Evolutionary conservation across 2,888 invertebrate genomes (phyloP).

Genomic region (Lysandra coridon): DNA sequence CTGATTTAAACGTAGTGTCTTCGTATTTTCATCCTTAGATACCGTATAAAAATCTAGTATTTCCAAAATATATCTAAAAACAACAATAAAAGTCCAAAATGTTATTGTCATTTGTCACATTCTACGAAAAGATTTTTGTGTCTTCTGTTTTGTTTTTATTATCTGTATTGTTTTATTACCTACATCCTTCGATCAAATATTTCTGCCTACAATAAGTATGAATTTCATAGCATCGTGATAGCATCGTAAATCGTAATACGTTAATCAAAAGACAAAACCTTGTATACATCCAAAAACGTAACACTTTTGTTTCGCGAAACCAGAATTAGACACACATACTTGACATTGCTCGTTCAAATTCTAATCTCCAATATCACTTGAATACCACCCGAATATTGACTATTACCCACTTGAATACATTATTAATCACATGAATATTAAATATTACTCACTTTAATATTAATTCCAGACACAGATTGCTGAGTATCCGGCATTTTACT

Average conservation of each 20-base stretch:
- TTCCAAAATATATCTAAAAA: too few relatives aligned
- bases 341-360: neutral
- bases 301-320: conserved; percentile 4
- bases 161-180: too few relatives aligned
- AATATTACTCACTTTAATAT: conserved; percentile 67
- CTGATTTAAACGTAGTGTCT: too few relatives aligned
- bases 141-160: too few relatives aligned
- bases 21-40: too few relatives aligned
- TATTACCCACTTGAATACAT: neutral
- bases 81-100: too few relatives aligned
- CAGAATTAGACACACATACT: conserved; percentile 20
- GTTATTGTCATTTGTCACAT: too few relatives aligned
- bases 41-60: too few relatives aligned
- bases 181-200: too few relatives aligned
- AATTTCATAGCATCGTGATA: neutral
- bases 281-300: neutral
- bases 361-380: neutral
- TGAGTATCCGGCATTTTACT: conserved; percentile 52
- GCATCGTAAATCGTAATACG: neutral
- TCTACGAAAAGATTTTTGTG: too few relatives aligned
- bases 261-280: neutral
- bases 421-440: neutral
- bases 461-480: conserved; percentile 65
- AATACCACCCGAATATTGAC: neutral
- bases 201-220: too few relatives aligned